Evolutionary conservation across 2,888 invertebrate genomes (phyloP), one percentile per base, ranked within the genome.

Genomic region (Drosophila kokeensis): DNA sequence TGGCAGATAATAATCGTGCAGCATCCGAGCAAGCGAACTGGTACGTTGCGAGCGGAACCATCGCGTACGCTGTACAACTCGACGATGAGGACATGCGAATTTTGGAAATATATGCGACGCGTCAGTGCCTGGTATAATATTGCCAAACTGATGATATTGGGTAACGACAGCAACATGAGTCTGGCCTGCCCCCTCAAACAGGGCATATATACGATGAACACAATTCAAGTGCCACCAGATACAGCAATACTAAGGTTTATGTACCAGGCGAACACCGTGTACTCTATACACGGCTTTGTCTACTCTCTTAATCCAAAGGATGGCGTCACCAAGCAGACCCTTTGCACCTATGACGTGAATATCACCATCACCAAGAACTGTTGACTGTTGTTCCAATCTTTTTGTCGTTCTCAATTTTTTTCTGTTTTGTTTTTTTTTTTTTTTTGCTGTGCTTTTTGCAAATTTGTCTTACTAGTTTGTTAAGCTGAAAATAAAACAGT

Each of bases 291-390:
- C 27, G 91, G 91, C 18, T 82, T 81, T 3, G 82, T 91, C 24
- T 83, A 79, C 30, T 74, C 86, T 0, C 55, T 71, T 24, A 76
- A 67, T 49, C 69, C 84, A 27, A 76, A 87, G 38, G 83, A 87
- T 49, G 62, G 59, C n/a, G 38, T 76, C 66, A 70, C 65, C 34
- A 73, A 71, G 59, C 73, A 67, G 49, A 32, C 67, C 2, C 11
- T 86, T 13, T 87, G 87, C 65, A 74, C 80, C 40, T 91, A 89
- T 48, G 89, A 87, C 71, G 80, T 92, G 61, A 92, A 92, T 73
- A 76, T 73, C 21, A 91, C 91, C 24, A 83, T 91, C 11, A 55
- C 66, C 30, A 92, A 92, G 57, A 72, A 74, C n/a, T 91, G 91
- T 49, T 91, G 75, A 79, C 32, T 32, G 32, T 32, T 32, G 4